Evolutionary conservation across 2,888 invertebrate genomes (phyloP), one percentile per base, ranked within the genome.

Genomic region (Dione vanillae): DNA sequence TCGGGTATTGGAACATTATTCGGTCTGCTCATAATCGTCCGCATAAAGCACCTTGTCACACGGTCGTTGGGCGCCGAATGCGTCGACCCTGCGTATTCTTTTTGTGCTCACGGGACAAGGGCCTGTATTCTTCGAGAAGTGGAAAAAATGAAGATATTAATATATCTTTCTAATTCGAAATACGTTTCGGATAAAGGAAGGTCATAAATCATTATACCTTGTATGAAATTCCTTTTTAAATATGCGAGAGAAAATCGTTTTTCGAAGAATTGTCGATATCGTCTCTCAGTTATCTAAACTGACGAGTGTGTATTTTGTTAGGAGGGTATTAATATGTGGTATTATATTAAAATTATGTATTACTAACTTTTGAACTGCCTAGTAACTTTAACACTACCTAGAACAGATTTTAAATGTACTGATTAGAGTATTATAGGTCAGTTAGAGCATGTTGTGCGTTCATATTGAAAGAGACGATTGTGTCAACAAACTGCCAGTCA

Each of bases 1-100:
- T 93, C 93, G 92, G 87, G 87, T 89, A 92, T 91, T 84, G 89
- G 88, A 91, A 91, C 91, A 91, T 92, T 92, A 92, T 92, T 92
- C 91, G 92, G 91, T 89, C 86, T 83, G 89, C 85, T 89, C 90
- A 91, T 92, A 92, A 92, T 91, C 92, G 90, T 89, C 87, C 86
- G 88, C 92, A 92, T 92, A 92, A 92, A 92, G 93, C 91, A 92
- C 92, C 91, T 90, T 92, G 93, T 93, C 93, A 92, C 91, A 92
- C 93, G 93, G 86, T 91, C 91, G 91, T 92, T 92, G 92, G 91
- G 90, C 91, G 90, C 89, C 90, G 86, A 90, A 90, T 89, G 87
- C 88, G 87, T 82, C 87, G 88, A 86, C 87, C 90, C 88, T 84
- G 85, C 82, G 77, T 87, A 86, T 88, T 91, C 91, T 90, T 92